Evolutionary conservation across 2,113 vertebrate genomes (phyloP).

Genomic region (Panurus biarmicus): DNA sequence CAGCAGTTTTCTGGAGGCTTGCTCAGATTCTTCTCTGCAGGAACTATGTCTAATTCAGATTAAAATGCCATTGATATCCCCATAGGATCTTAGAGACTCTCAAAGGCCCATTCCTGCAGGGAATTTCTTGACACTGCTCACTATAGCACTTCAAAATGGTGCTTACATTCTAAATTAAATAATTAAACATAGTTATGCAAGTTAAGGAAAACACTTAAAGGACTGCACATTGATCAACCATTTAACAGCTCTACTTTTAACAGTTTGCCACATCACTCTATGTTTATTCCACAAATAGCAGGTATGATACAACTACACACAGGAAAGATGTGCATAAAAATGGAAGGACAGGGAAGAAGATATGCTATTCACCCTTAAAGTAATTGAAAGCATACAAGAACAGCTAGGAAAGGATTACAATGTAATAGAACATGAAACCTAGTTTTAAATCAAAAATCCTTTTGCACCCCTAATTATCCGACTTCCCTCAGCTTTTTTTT

Average conservation of each 20-base stretch:
- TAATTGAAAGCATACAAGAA: background rate
- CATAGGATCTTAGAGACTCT: background rate
- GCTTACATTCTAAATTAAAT: background rate
- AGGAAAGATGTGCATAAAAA: background rate
- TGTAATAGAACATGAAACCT: background rate
- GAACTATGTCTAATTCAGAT: slow-evolving; percentile 36
- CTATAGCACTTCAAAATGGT: background rate
- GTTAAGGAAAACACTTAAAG: background rate
- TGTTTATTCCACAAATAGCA: background rate
- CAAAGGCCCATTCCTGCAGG: background rate
- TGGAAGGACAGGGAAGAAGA: background rate
- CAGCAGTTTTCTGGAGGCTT: background rate
- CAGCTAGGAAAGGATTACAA: background rate
- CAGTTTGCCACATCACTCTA: background rate
- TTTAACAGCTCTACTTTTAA: background rate
- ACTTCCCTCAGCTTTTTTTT: background rate
- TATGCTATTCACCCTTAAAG: background rate
- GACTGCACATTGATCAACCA: background rate
- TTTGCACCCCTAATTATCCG: background rate
- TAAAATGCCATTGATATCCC: slow-evolving; percentile 55
- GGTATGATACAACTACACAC: background rate
- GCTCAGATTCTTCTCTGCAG: background rate
- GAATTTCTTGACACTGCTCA: slow-evolving; percentile 21
- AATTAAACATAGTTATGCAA: slow-evolving; percentile 13
- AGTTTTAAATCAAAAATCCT: background rate